These are phyloP conservation scores for Eubasilissa regina DNA, from an alignment of 1,140 invertebrate species.

Conservation along the genomic window DNA sequence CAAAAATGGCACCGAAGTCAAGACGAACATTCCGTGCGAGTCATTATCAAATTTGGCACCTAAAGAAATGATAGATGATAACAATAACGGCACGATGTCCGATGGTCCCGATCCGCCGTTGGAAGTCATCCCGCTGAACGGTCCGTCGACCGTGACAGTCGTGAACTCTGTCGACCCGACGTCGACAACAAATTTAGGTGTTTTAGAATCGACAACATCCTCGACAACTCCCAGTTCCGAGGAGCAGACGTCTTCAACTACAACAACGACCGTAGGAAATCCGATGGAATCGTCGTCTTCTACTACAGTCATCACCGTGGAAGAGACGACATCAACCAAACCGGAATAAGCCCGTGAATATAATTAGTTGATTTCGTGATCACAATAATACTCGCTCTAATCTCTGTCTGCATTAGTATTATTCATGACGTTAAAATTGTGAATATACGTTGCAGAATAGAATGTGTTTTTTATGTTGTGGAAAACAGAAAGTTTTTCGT, in stretches of 20 bases:
- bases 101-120: slow-evolving; percentile 35
- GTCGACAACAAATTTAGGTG: not conserved
- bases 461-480: too few relatives aligned
- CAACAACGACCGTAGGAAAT: not conserved
- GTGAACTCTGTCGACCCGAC: not conserved
- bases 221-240: slow-evolving; percentile 22
- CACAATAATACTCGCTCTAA: slow-evolving; percentile 16
- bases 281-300: not conserved
- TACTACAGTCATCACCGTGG: not conserved
- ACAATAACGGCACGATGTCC: not conserved
- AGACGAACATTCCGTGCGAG: slow-evolving; percentile 70
- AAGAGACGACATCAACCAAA: not conserved
- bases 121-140: slow-evolving; percentile 44
- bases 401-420: not conserved
- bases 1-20: slow-evolving; percentile 66
- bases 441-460: too few relatives aligned
- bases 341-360: slow-evolving; percentile 26
- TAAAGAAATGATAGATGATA: slow-evolving; percentile 23
- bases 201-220: not conserved
- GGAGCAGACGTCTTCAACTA: not conserved
- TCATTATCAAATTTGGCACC: slow-evolving; percentile 61
- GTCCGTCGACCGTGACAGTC: slow-evolving; percentile 34
- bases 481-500: too few relatives aligned
- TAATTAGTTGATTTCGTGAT: not conserved
- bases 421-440: too few relatives aligned